Evolutionary conservation across 2,888 invertebrate species (phyloP).

Genomic region (Noctuana brunneofusca): DNA sequence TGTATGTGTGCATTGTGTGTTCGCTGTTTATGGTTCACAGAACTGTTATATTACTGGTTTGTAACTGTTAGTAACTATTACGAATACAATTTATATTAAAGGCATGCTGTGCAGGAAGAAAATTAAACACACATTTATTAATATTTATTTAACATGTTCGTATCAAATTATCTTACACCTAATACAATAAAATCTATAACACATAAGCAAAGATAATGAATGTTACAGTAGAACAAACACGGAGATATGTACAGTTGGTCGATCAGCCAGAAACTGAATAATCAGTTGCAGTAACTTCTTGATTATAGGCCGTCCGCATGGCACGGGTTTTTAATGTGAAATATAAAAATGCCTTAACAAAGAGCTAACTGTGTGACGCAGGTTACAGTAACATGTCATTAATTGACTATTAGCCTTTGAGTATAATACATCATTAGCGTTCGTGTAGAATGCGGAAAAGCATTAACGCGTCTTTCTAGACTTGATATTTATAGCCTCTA

Average conservation of each 20-base stretch:
- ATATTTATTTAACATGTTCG: too few species aligned
- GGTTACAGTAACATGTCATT: not conserved
- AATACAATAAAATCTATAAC: not conserved
- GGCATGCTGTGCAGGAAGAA: not conserved
- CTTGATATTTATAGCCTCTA: not conserved
- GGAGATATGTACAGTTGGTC: not conserved
- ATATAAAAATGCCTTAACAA: not conserved
- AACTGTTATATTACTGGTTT: not conserved
- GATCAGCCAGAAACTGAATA: too few species aligned
- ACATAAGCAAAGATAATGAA: not conserved
- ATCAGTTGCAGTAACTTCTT: too few species aligned
- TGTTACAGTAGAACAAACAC: not conserved
- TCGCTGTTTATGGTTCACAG: conserved; percentile 4
- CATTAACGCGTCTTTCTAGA: not conserved
- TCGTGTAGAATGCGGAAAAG: conserved; percentile 1
- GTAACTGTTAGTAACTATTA: not conserved
- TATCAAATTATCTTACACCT: not conserved
- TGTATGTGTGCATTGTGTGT: conserved; percentile 3
- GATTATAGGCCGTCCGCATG: too few species aligned
- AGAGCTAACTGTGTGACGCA: not conserved
- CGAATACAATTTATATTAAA: not conserved
- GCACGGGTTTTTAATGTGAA: not conserved
- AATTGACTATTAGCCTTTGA: not conserved
- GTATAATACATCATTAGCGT: not conserved
- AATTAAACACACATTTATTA: too few species aligned